These are phyloP conservation scores for Xiphophorus birchmanni DNA, from an alignment of 2,797 vertebrate species.

Conservation along the genomic window DNA sequence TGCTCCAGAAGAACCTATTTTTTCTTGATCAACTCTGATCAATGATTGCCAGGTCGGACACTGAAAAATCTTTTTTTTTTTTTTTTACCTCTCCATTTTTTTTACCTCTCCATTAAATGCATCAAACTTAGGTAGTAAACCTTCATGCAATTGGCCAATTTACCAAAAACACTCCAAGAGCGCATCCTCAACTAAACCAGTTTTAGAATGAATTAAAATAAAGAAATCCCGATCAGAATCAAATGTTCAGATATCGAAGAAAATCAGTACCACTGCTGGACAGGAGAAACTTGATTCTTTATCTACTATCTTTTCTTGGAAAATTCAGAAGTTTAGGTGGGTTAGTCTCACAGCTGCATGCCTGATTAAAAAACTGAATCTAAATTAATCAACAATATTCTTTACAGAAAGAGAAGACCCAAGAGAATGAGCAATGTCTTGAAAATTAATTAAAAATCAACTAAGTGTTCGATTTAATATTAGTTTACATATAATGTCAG, in stretches of 20 bases:
- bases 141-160: too few relatives aligned
- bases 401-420: not conserved
- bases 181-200: not conserved
- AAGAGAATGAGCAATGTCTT: not conserved
- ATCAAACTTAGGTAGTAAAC: not conserved
- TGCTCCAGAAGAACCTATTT: not conserved
- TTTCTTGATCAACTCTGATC: not conserved
- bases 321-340: not conserved
- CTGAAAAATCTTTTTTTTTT: not conserved
- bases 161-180: not conserved
- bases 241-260: not conserved
- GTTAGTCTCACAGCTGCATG: not conserved
- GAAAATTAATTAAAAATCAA: not conserved
- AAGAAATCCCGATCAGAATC: not conserved
- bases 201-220: not conserved
- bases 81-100: not conserved
- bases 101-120: not conserved
- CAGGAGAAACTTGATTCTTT: not conserved
- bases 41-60: not conserved
- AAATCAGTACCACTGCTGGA: not conserved
- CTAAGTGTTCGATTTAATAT: not conserved
- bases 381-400: not conserved
- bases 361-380: not conserved
- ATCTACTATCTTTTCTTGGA: not conserved
- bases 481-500: not conserved